Evolutionary conservation across 23 tunicate genomes (phyloP).

Genomic region (Phallusia fumigata): DNA sequence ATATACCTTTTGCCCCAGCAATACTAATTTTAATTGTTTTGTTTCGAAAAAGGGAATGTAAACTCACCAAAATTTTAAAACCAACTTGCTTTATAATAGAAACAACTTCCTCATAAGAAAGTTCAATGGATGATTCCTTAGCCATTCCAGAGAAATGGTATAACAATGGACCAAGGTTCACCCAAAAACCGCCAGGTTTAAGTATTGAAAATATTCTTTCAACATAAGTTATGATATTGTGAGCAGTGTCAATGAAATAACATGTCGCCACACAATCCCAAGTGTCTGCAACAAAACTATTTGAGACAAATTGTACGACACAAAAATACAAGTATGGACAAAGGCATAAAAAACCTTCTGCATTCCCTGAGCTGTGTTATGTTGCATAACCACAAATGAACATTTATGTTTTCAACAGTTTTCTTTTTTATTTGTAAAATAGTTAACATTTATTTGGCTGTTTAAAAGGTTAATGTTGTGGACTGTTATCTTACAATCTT

Average conservation of each 20-base stretch:
- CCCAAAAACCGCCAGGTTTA: slow-evolving; percentile 92
- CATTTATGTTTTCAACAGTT: neutral
- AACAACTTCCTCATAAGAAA: slow-evolving; percentile 79
- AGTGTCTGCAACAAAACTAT: slow-evolving; percentile 18
- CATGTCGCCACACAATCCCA: slow-evolving; percentile 91
- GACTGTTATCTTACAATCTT: too few relatives aligned
- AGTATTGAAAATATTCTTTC: slow-evolving; percentile 69
- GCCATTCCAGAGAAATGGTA: slow-evolving; percentile 87
- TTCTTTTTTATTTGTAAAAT: too few relatives aligned
- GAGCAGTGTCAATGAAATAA: slow-evolving; percentile 94
- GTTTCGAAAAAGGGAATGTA: too few relatives aligned
- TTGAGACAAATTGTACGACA: too few relatives aligned
- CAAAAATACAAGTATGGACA: too few relatives aligned
- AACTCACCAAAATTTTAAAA: slow-evolving; percentile 54
- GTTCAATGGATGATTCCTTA: slow-evolving; percentile 73
- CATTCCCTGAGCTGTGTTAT: too few relatives aligned
- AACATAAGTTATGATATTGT: slow-evolving; percentile 75
- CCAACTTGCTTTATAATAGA: slow-evolving; percentile 62
- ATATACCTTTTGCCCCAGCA: too few relatives aligned
- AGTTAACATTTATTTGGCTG: too few relatives aligned
- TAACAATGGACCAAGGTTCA: slow-evolving; percentile 87
- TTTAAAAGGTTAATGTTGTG: too few relatives aligned
- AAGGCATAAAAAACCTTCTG: too few relatives aligned
- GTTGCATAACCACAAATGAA: neutral
- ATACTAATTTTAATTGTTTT: too few relatives aligned